These are phyloP conservation scores for Macrotus californicus DNA, from an alignment of 2,113 vertebrate species.

Conservation along the genomic window DNA sequence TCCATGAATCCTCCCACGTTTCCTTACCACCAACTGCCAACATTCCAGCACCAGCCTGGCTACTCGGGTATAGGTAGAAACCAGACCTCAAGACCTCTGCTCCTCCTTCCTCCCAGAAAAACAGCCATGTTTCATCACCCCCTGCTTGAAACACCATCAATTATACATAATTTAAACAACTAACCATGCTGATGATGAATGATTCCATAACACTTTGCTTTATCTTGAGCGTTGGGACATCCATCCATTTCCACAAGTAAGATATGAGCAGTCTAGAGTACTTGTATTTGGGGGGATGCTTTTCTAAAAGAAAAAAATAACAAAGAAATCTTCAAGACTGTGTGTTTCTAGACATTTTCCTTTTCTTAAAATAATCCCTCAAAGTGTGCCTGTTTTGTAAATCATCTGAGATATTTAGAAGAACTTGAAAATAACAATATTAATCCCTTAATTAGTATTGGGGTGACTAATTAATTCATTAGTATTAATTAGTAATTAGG, in stretches of 20 bases:
- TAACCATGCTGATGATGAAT: background rate
- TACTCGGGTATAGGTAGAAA: background rate
- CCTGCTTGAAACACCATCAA: background rate
- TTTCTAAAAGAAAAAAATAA: background rate
- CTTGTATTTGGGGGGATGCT: background rate
- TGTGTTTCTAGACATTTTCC: background rate
- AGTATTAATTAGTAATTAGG: background rate
- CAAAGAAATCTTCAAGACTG: background rate
- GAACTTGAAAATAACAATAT: conserved; percentile 19
- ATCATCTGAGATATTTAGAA: conserved; percentile 11
- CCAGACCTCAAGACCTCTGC: background rate
- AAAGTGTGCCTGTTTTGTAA: background rate
- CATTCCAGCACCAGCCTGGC: background rate
- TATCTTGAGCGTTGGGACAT: background rate
- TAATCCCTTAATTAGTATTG: background rate
- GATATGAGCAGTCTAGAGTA: background rate
- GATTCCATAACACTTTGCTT: background rate
- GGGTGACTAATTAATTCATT: too few relatives aligned
- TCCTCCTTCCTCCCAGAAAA: background rate
- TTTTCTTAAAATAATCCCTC: background rate
- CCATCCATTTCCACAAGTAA: background rate
- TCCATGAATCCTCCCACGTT: background rate
- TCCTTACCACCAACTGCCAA: background rate
- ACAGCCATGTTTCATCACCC: background rate
- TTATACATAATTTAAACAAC: background rate